Evolutionary conservation across 2,113 vertebrate species (phyloP), one percentile per base, ranked within the genome.

Genomic region (Mustelus asterias): DNA sequence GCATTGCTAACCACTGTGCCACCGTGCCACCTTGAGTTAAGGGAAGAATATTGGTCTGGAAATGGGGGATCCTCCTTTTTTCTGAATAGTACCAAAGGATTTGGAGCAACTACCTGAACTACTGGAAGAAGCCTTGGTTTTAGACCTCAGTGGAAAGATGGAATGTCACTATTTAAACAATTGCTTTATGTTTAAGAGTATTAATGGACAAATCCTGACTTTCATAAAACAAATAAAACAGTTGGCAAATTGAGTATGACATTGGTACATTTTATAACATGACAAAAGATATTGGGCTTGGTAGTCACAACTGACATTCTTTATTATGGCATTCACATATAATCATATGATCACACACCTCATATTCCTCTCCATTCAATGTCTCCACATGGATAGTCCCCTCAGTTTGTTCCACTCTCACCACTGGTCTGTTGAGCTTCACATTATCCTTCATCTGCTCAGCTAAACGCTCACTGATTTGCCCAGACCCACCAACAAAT

Each of bases 391-490:
- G 63, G 78, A 96, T 85, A 0, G 83, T 78, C 9, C 67, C 26
- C 22, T 95, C 48, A 54, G 65, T 95, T 95, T 96, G 96, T 16
- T 95, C 95, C 48, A 96, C 26, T 90, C 88, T 93, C 85, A 96
- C 95, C 14, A 96, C 96, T 37, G 96, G 96, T 37, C 96, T 95
- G 83, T 94, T 95, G 44, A 96, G 69, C 26, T 94, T 96, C 67
- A 96, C 94, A 8, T 70, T 33, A n/a, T 95, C 96, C 18, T 89
- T 70, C 69, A 96, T 96, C 33, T 80, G 60, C 16, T 96, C 96
- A 18, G 96, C 96, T n/a, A 96, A 96, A 65, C 70, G 41, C 41
- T 96, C 96, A 85, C 96, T 96, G 94, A 96, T 96, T 60, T 96
- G 96, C n/a, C 95, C 95, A 26, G 96, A 96, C 14, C 96, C 96